These are phyloP conservation scores for Actinia equina DNA, from an alignment of 64 coral and sea anemone species.

Conservation along the genomic window DNA sequence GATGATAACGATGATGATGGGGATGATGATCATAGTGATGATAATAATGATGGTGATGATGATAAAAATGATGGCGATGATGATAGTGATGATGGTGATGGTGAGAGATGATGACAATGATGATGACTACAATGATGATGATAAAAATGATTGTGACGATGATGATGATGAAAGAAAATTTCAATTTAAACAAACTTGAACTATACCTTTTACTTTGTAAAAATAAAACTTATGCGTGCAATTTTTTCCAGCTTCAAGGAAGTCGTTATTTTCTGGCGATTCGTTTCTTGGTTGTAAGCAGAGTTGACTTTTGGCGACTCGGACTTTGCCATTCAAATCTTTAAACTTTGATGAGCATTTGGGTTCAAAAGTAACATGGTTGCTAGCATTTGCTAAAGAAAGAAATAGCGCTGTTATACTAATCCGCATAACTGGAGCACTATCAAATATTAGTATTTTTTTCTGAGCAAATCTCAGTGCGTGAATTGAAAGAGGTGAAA, in stretches of 20 bases:
- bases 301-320: neutral
- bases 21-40: too few relatives aligned
- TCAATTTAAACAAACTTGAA: too few relatives aligned
- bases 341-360: conserved; percentile 5
- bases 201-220: neutral
- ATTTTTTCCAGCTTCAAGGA: neutral
- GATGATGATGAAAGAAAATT: too few relatives aligned
- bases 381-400: neutral
- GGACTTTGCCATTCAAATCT: neutral
- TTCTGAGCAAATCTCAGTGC: too few relatives aligned
- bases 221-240: neutral
- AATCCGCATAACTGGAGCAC: neutral
- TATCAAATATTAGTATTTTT: neutral
- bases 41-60: too few relatives aligned
- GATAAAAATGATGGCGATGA: too few relatives aligned
- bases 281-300: neutral
- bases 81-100: too few relatives aligned
- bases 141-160: too few relatives aligned
- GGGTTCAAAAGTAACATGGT: neutral
- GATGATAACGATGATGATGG: too few relatives aligned
- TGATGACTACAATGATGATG: too few relatives aligned
- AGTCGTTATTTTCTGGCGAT: neutral
- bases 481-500: too few relatives aligned
- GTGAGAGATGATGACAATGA: too few relatives aligned
- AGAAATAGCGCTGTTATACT: neutral